These are phyloP conservation scores for Sinhomidia bicolor DNA, from an alignment of 2,888 invertebrate genomes.

Conservation along the genomic window DNA sequence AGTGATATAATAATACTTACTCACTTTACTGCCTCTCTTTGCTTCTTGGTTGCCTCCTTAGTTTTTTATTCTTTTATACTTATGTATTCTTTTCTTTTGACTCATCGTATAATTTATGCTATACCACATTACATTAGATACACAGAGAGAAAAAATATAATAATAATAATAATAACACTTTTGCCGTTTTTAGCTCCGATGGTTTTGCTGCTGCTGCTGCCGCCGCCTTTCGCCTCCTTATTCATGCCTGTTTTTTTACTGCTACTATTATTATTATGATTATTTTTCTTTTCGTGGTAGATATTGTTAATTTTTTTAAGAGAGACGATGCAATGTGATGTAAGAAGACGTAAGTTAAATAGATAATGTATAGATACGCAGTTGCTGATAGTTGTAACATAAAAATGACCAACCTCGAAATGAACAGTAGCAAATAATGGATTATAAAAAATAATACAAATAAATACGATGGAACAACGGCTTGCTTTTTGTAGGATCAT, in stretches of 20 bases:
- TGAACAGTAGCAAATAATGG: not conserved
- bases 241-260: not conserved
- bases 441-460: not conserved
- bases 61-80: not conserved
- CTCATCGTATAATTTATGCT: too few relatives aligned
- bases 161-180: not conserved
- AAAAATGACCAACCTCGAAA: too few relatives aligned
- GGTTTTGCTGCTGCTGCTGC: too few relatives aligned
- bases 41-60: not conserved
- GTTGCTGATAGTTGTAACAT: too few relatives aligned
- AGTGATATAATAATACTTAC: not conserved
- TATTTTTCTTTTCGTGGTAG: not conserved
- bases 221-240: not conserved
- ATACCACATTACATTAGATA: too few relatives aligned
- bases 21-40: not conserved
- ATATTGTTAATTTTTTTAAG: not conserved
- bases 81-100: too few relatives aligned
- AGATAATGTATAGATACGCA: too few relatives aligned
- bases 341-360: too few relatives aligned
- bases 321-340: not conserved
- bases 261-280: too few relatives aligned
- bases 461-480: not conserved
- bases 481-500: not conserved
- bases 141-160: too few relatives aligned
- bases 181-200: not conserved